Base-by-base conservation (phyloP, 1,140 invertebrate species). In the Asbolus verrucosus region DNA sequence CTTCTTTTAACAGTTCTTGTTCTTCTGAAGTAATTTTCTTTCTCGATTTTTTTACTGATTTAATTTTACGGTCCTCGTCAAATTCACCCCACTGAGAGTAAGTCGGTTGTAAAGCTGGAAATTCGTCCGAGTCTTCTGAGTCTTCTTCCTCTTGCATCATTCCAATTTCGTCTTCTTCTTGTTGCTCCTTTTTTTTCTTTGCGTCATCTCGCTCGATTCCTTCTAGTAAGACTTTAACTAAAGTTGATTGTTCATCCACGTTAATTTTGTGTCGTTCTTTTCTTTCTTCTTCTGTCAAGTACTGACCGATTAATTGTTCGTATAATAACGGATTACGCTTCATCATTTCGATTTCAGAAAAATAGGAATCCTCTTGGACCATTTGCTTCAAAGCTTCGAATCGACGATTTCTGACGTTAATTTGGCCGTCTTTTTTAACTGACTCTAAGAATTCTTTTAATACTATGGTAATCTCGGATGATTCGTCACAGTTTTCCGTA, bases 331-430 rank as follows among this genome's bases (percentile, higher is more conserved):
- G 95, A 82, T 95, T 94, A 71, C 96, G 82, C 73, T 89, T 91
- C 87, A 94, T 94, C 95, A 98, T 98, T 86, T 95, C 92, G 67
- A 87, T 88, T 79, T 97, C 94, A 80, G 90, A 93, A 76, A 98
- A 98, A 82, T 97, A 97, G 16, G 87, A 84, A 27, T 92, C 89
- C 66, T 91, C 85, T 15, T 83, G 78, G 33, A 93, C 83, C 33
- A 98, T 80, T 75, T 88, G 84, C 73, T 93, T 88, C 77, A 97
- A 83, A 6, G 94, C 95, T 78, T 91, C 87, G 80, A 89, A 97
- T 41, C 95, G 84, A 72, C 93, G 84, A 81, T 97, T 96, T 80
- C 89, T 93, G 0, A 90, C 82, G 61, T 19, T 82, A 79, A 9
- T 85, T 82, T 39, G 85, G 81, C 67, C 85, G 84, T 73, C 84